Percentiles rank a stretch among this genome's conserved stretches.
Conservation (phyloP, 2,797 vertebrate genomes). For the Sebastolobus alascanus region DNA sequence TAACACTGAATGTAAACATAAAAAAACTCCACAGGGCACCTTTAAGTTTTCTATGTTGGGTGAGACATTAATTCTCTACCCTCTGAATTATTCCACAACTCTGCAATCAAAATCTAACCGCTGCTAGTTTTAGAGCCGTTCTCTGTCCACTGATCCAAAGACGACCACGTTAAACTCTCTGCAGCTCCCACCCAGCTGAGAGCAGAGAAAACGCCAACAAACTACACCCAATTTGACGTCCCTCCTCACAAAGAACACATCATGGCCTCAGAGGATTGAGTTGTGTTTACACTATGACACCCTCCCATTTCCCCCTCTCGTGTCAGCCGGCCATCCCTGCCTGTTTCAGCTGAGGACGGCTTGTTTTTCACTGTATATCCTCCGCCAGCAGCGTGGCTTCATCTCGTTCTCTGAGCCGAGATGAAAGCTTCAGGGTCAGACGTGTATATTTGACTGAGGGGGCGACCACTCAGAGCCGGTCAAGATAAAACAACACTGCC, state of each 20-base stretch:
- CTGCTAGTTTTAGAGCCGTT: background rate
- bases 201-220: background rate
- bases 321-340: constrained; percentile 46
- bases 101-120: background rate
- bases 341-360: constrained; percentile 51
- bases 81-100: background rate
- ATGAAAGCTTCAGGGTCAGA: constrained; percentile 72
- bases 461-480: constrained; percentile 69
- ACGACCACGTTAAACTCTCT: background rate
- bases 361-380: constrained; percentile 67
- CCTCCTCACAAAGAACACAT: constrained; percentile 39
- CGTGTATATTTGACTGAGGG: constrained; percentile 69
- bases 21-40: background rate
- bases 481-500: constrained; percentile 73
- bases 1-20: background rate
- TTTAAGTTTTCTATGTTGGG: background rate
- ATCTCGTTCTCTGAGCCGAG: constrained; percentile 37
- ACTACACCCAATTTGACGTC: constrained; percentile 16
- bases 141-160: background rate
- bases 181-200: constrained; percentile 11
- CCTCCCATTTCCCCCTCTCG: constrained; percentile 54
- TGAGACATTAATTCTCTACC: background rate
- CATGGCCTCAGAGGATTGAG: constrained; percentile 60
- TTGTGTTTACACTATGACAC: constrained; percentile 72
- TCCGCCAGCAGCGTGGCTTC: constrained; percentile 45